A percentile compares a stretch with the other conserved stretches of the same genome.
These are phyloP conservation scores for Sorex maritimensis DNA, from an alignment of 2,797 vertebrate genomes.

Conservation along the genomic window DNA sequence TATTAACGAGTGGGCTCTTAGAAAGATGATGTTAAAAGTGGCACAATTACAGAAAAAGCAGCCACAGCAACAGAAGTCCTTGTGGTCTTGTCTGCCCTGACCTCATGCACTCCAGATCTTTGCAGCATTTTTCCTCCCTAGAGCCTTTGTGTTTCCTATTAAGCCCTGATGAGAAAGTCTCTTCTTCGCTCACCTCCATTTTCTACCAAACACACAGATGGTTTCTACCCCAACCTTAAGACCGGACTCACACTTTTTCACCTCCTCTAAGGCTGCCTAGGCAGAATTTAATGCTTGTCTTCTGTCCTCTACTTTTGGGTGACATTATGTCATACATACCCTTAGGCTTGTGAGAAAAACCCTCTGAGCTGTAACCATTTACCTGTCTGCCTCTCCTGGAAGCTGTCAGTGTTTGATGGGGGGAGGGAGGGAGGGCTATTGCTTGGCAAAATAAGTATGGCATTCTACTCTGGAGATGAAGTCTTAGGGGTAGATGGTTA, in stretches of 20 bases:
- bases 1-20: conserved; percentile 68
- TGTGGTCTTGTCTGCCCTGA: background rate
- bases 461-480: background rate
- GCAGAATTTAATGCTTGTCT: background rate
- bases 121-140: accelerated
- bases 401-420: too few relatives aligned
- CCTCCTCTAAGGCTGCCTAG: background rate
- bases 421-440: too few relatives aligned
- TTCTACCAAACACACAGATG: accelerated
- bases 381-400: too few relatives aligned
- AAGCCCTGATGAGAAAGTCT: background rate
- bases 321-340: too few relatives aligned
- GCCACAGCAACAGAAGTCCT: background rate
- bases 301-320: background rate
- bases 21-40: conserved; percentile 41
- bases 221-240: background rate
- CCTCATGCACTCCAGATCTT: background rate
- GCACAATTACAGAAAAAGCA: background rate
- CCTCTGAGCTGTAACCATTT: too few relatives aligned
- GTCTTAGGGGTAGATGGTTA: background rate
- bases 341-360: too few relatives aligned
- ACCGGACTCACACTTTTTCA: background rate
- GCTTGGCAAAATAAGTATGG: background rate
- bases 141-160: background rate
- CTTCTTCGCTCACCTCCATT: background rate